Conservation (phyloP, 2,797 vertebrate species). For the Sebastes itinus region DNA sequence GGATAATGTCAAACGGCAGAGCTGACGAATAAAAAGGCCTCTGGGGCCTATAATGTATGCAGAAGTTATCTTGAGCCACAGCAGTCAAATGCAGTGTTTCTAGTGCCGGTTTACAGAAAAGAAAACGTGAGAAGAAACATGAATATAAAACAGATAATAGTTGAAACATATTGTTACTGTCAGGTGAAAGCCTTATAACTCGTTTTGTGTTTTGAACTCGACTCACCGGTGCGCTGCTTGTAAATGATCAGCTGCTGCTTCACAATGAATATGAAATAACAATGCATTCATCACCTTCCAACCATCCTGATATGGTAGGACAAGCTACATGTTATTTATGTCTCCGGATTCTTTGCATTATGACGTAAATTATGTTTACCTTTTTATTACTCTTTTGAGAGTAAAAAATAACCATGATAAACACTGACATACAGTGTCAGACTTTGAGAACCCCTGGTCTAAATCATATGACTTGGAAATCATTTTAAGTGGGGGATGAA, state of each 20-base stretch:
- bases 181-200: not conserved
- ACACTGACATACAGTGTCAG: not conserved
- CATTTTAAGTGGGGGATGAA: not conserved
- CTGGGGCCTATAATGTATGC: not conserved
- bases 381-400: not conserved
- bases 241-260: not conserved
- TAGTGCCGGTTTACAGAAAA: not conserved
- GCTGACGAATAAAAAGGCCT: not conserved
- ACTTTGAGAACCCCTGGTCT: not conserved
- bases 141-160: not conserved
- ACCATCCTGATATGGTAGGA: not conserved
- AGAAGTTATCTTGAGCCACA: not conserved
- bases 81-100: not conserved
- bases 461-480: not conserved
- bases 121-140: not conserved
- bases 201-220: not conserved
- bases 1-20: constrained; percentile 27
- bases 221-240: not conserved
- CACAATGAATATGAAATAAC: not conserved
- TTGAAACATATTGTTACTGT: not conserved
- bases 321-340: not conserved
- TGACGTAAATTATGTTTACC: not conserved
- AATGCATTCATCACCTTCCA: not conserved
- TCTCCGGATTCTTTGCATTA: not conserved
- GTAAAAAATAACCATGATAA: rapidly evolving